phyloP scores from a whole-genome alignment of 2,797 vertebrate species.

The Kryptolebias ocellatus region DNA sequence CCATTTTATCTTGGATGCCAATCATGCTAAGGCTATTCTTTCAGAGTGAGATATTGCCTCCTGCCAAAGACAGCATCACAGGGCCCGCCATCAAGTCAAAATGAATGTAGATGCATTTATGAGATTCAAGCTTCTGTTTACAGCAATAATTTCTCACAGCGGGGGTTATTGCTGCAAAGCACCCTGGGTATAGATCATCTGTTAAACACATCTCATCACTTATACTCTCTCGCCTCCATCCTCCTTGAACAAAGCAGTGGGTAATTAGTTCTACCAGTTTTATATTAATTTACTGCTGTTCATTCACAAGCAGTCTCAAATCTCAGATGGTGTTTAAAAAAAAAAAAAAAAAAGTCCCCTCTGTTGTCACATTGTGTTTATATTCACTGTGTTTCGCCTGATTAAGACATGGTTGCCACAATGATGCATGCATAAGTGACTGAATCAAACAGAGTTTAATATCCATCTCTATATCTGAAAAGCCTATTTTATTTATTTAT shows the following conservation, averaged over 20 bases:
- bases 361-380: conserved; percentile 49
- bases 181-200: conserved; percentile 72
- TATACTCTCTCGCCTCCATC: conserved; percentile 38
- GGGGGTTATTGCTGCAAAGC: conserved; percentile 60
- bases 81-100: conserved; percentile 59
- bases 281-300: conserved; percentile 53
- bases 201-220: conserved; percentile 73
- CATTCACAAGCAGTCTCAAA: conserved; percentile 29
- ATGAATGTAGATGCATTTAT: conserved; percentile 79
- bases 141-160: conserved; percentile 70
- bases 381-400: conserved; percentile 30
- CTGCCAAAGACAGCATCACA: conserved; percentile 40
- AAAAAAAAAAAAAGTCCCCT: conserved; percentile 22
- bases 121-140: conserved; percentile 77
- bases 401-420: conserved; percentile 42
- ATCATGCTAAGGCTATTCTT: conserved; percentile 27
- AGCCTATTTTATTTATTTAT: too few relatives aligned
- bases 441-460: conserved; percentile 60
- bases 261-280: conserved; percentile 64
- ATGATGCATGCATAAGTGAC: conserved; percentile 54
- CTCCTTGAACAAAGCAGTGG: conserved; percentile 49
- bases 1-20: conserved; percentile 27
- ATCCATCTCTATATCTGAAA: too few relatives aligned
- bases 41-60: conserved; percentile 52
- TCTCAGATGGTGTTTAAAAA: conserved; percentile 55